A percentile compares a stretch with the other conserved stretches of the same genome.
Conservation (phyloP, 2,888 invertebrate species). For the Eurytoma californica region DNA sequence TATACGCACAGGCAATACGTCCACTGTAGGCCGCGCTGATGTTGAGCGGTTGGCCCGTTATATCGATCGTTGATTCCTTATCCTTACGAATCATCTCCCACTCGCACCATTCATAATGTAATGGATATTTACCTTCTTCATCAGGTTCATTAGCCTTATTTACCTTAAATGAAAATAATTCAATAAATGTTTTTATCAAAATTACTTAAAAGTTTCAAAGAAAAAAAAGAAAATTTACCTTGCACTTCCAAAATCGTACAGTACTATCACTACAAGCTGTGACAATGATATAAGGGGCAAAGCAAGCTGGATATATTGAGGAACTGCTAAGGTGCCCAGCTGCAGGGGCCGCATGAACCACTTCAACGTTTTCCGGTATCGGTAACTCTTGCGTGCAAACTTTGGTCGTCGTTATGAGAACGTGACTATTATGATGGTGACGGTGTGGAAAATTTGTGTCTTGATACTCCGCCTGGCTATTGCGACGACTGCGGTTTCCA, state of each 20-base stretch:
- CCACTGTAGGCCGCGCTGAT: conserved; percentile 99
- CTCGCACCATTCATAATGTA: conserved; percentile 87
- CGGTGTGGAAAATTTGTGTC: conserved; percentile 62
- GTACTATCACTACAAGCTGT: conserved; percentile 97
- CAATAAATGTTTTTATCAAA: neutral
- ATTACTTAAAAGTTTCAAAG: too few species aligned
- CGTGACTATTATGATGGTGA: conserved; percentile 77
- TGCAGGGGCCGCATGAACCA: conserved; percentile 94
- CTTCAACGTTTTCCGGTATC: conserved; percentile 92
- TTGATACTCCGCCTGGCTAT: conserved; percentile 71
- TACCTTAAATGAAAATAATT: neutral
- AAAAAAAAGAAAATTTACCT: conserved; percentile 71
- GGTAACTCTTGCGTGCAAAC: conserved; percentile 93
- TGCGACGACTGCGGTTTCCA: conserved; percentile 67
- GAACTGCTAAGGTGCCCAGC: conserved; percentile 98
- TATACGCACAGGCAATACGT: conserved; percentile 97
- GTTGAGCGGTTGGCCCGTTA: conserved; percentile 91
- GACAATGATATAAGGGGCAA: conserved; percentile 96
- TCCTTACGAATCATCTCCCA: conserved; percentile 91
- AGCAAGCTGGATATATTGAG: conserved; percentile 98
- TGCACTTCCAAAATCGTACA: conserved; percentile 91
- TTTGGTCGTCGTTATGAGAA: conserved; percentile 92
- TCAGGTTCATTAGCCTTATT: conserved; percentile 23
- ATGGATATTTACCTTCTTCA: conserved; percentile 59
- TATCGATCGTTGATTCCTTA: conserved; percentile 82